These are phyloP conservation scores for Hydropotes inermis DNA, from an alignment of 2,113 vertebrate genomes.

Conservation along the genomic window DNA sequence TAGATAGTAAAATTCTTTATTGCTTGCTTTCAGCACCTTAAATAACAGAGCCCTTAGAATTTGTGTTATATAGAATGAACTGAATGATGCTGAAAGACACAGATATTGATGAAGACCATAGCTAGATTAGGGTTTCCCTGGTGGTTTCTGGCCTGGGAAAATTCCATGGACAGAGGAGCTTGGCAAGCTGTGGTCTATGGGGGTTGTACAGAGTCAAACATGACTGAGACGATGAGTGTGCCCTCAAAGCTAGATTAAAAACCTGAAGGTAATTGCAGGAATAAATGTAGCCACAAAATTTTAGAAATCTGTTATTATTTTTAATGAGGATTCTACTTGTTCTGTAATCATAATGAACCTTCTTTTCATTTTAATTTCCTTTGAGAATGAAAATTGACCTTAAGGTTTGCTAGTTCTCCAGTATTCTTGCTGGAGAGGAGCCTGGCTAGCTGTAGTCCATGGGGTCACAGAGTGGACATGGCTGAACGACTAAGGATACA, in stretches of 20 bases:
- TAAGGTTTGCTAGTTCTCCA: background rate
- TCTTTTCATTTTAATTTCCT: background rate
- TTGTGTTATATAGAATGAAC: constrained; percentile 1
- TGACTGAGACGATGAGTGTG: background rate
- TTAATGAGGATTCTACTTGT: background rate
- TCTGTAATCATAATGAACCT: background rate
- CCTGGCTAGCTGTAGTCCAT: background rate
- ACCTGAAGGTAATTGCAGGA: background rate
- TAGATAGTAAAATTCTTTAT: constrained; percentile 21
- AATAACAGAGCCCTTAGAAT: background rate
- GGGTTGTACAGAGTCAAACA: background rate
- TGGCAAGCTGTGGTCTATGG: background rate
- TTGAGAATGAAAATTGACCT: background rate
- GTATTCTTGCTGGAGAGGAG: background rate
- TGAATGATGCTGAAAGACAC: background rate
- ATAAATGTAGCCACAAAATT: background rate
- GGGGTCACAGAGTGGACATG: background rate
- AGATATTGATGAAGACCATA: background rate
- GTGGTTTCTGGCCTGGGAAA: background rate
- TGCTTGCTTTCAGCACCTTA: background rate
- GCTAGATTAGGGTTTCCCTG: background rate
- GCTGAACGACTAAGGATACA: background rate
- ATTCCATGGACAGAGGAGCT: background rate
- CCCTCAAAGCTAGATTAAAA: background rate
- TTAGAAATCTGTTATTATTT: background rate